Evolutionary conservation across 2,113 vertebrate species (phyloP).

Genomic region (Grus americana): DNA sequence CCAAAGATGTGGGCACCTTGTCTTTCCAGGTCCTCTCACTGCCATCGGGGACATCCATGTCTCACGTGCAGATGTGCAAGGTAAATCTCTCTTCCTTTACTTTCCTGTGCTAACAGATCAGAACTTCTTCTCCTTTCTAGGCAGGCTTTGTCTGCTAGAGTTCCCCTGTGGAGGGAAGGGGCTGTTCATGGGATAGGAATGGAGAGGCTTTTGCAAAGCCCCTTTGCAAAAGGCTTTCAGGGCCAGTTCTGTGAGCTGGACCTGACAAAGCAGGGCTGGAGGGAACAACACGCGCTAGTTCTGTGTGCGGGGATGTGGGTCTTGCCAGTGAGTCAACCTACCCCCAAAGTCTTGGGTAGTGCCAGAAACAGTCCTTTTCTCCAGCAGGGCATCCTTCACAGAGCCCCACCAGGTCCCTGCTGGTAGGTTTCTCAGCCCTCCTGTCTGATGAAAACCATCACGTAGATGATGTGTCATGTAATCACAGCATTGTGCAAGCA

Average conservation of each 20-base stretch:
- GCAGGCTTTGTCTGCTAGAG: background rate
- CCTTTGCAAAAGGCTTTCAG: background rate
- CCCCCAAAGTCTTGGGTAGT: background rate
- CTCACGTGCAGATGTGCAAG: background rate
- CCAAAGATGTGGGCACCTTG: background rate
- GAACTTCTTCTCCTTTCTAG: background rate
- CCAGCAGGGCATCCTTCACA: background rate
- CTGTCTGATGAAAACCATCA: background rate
- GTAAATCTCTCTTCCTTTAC: background rate
- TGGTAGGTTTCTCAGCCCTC: background rate
- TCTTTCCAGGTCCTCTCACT: background rate
- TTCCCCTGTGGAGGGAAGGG: background rate
- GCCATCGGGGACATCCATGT: background rate
- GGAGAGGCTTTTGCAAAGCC: background rate
- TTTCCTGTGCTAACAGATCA: background rate
- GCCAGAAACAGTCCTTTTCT: background rate
- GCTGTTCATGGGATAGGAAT: background rate
- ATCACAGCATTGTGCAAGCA: background rate
- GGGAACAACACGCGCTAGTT: background rate
- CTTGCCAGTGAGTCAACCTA: background rate
- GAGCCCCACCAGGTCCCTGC: background rate
- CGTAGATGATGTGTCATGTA: rapidly evolving
- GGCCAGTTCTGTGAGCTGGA: background rate
- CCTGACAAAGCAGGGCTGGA: background rate
- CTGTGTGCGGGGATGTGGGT: background rate